These are phyloP conservation scores for Acrobasis consociella DNA, from an alignment of 2,888 invertebrate species.

Conservation along the genomic window DNA sequence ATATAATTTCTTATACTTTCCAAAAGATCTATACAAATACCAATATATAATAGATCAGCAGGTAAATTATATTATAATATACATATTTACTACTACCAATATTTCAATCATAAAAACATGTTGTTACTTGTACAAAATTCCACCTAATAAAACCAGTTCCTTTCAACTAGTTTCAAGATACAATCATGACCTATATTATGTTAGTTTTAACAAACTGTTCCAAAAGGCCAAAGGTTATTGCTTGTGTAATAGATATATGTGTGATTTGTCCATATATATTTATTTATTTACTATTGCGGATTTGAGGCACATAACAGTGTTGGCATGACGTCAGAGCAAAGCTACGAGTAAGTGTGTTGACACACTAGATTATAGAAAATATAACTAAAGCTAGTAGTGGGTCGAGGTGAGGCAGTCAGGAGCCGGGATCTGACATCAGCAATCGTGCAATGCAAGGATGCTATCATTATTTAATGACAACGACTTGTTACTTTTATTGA, in stretches of 20 bases:
- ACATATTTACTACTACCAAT: too few relatives aligned
- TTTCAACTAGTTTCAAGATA: not conserved
- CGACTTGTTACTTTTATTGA: not conserved
- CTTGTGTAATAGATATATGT: too few relatives aligned
- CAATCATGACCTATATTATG: not conserved
- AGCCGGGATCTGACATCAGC: slow-evolving; percentile 20
- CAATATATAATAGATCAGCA: too few relatives aligned
- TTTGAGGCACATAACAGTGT: slow-evolving; percentile 15
- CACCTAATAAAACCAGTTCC: not conserved
- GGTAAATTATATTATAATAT: too few relatives aligned
- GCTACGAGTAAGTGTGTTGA: not conserved
- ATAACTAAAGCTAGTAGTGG: slow-evolving; percentile 27
- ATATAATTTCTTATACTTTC: too few relatives aligned
- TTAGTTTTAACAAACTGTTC: not conserved
- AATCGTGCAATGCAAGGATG: slow-evolving; percentile 6
- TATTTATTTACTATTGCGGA: too few relatives aligned
- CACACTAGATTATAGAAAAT: slow-evolving; percentile 17
- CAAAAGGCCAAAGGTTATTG: slow-evolving; percentile 29
- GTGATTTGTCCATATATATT: too few relatives aligned
- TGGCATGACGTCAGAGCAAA: slow-evolving; percentile 9
- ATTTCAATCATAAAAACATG: too few relatives aligned
- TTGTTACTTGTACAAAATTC: too few relatives aligned
- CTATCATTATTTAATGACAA: slow-evolving; percentile 11
- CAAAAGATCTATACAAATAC: too few relatives aligned
- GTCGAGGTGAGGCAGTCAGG: slow-evolving; percentile 39